A percentile compares a stretch with the other conserved stretches of the same genome.
These are phyloP conservation scores for Heterohyrax brucei DNA, from an alignment of 2,797 vertebrate genomes.

Conservation along the genomic window DNA sequence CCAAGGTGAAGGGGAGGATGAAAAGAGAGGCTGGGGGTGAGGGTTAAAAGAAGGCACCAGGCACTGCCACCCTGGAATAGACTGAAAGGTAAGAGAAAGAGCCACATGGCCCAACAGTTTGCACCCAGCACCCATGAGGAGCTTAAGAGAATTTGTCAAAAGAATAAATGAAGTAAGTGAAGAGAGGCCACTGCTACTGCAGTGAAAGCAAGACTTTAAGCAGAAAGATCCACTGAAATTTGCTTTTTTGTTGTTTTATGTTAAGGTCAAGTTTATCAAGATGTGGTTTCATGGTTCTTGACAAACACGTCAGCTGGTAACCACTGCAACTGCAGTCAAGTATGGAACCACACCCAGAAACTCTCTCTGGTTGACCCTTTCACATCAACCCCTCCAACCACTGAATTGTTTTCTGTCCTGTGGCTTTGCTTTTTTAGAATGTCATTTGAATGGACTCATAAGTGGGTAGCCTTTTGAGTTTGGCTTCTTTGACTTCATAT, in stretches of 20 bases:
- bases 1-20: too few species aligned
- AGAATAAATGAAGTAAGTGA: not conserved
- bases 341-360: not conserved
- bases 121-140: too few species aligned
- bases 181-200: not conserved
- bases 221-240: not conserved
- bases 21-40: not conserved
- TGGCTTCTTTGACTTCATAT: not conserved
- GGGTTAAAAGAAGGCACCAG: not conserved
- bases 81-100: not conserved
- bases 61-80: not conserved
- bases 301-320: not conserved
- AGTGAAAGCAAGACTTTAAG: not conserved
- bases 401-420: too few species aligned
- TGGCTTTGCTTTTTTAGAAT: too few species aligned
- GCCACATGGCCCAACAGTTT: not conserved
- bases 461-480: not conserved
- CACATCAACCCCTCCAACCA: not conserved
- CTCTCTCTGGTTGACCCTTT: not conserved
- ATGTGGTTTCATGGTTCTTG: not conserved
- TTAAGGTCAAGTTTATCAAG: not conserved
- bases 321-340: not conserved
- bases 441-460: not conserved
- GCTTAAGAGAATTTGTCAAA: not conserved
- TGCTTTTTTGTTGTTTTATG: slow-evolving; percentile 13